Evolutionary conservation across 2,113 vertebrate species (phyloP).

Genomic region (Ictidomys tridecemlineatus): DNA sequence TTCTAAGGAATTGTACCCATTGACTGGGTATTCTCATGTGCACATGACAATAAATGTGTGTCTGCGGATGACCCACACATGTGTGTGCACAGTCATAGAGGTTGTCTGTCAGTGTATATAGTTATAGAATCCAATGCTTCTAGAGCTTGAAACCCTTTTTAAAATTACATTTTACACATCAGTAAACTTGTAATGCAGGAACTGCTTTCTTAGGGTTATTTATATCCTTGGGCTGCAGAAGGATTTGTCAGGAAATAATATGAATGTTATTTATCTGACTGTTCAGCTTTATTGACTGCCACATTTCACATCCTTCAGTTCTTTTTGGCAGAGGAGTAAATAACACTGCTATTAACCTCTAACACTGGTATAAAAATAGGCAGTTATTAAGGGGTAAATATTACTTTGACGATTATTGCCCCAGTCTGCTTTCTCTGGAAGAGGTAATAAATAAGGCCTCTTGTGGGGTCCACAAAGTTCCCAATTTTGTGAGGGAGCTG

Average conservation of each 20-base stretch:
- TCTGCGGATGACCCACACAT: neutral
- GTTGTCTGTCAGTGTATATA: neutral
- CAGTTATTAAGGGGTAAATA: slow-evolving; percentile 91
- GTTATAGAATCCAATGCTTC: slow-evolving; percentile 69
- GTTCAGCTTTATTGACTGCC: slow-evolving; percentile 90
- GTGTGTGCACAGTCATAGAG: neutral
- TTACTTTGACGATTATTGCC: slow-evolving; percentile 89
- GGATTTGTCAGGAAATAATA: slow-evolving; percentile 90
- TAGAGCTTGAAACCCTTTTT: slow-evolving; percentile 85
- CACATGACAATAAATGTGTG: neutral
- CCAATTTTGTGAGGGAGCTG: slow-evolving; percentile 82
- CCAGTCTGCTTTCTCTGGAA: slow-evolving; percentile 84
- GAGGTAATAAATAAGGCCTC: slow-evolving; percentile 84
- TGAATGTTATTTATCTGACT: slow-evolving; percentile 91
- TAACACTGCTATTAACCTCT: slow-evolving; percentile 90
- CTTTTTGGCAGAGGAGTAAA: slow-evolving; percentile 90
- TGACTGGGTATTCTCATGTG: neutral
- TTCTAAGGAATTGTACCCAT: neutral
- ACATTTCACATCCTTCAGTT: slow-evolving; percentile 90
- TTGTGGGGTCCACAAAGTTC: slow-evolving; percentile 76
- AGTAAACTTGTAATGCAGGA: slow-evolving; percentile 91
- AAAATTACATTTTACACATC: slow-evolving; percentile 92
- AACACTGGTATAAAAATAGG: slow-evolving; percentile 89
- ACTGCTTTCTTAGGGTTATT: slow-evolving; percentile 90
- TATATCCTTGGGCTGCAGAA: slow-evolving; percentile 88